phyloP scores from a whole-genome alignment of 2,113 vertebrate genomes.

The Pterocles orientalis region DNA sequence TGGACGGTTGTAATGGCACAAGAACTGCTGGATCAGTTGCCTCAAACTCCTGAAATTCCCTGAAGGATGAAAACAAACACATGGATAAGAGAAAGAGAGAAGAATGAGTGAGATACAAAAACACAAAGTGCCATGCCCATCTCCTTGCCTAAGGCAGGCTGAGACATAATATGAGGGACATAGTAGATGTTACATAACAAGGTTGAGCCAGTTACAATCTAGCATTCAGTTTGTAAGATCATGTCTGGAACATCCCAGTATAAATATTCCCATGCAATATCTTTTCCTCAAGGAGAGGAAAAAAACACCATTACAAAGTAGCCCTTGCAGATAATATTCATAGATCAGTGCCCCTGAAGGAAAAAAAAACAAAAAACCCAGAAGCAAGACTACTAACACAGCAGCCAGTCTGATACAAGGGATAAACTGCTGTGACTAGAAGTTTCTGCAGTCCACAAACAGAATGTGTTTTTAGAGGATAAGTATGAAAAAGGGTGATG shows the following conservation, averaged over 20 bases:
- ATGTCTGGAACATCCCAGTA: neutral
- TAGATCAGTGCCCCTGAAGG: neutral
- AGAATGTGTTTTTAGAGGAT: neutral
- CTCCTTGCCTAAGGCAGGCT: neutral
- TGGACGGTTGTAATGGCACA: constrained; percentile 22
- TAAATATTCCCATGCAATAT: neutral
- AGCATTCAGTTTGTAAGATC: neutral
- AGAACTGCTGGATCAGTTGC: constrained; percentile 50
- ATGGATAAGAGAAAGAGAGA: neutral
- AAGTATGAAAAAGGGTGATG: neutral
- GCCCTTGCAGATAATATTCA: neutral
- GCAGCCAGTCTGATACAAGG: neutral
- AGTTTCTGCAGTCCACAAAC: neutral
- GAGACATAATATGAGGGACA: neutral
- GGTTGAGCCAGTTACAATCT: neutral
- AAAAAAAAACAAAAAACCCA: neutral
- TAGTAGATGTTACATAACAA: neutral
- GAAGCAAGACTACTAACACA: neutral
- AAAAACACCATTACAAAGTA: neutral
- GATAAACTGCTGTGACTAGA: neutral
- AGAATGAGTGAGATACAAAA: neutral
- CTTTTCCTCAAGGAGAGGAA: neutral
- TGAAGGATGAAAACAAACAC: neutral
- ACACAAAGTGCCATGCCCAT: neutral
- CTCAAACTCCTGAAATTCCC: constrained; percentile 43